These are phyloP conservation scores for Pristionchus exspectatus DNA, from an alignment of 2,888 invertebrate genomes.

Conservation along the genomic window DNA sequence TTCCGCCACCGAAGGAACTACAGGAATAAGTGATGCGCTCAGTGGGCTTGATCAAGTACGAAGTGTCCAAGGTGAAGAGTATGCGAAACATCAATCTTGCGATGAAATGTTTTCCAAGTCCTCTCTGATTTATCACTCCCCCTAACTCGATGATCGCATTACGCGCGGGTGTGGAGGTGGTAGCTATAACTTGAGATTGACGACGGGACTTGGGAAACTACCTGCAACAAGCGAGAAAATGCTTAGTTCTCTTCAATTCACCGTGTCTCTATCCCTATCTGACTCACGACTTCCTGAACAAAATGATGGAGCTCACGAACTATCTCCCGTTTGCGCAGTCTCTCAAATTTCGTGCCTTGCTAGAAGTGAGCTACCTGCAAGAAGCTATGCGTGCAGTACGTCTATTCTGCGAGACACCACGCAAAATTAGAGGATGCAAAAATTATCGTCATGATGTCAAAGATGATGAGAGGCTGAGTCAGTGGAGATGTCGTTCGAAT, in stretches of 20 bases:
- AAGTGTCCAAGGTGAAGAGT: no score
- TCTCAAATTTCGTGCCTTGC: no score
- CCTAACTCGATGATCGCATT: constrained; percentile 22
- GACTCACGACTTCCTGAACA: no score
- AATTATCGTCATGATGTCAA: background rate
- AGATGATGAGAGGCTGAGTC: background rate
- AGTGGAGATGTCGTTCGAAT: background rate
- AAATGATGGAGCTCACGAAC: no score
- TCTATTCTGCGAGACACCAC: background rate
- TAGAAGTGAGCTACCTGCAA: background rate
- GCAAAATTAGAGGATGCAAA: background rate
- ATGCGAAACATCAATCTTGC: background rate
- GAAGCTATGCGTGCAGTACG: background rate
- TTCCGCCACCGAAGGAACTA: no score
- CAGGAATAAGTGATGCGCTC: no score
- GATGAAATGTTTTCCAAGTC: background rate
- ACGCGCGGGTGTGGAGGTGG: background rate
- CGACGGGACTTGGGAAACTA: background rate
- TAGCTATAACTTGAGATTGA: background rate
- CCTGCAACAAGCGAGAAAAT: background rate
- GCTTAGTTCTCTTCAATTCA: no score
- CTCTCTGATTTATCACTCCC: background rate
- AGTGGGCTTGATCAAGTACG: no score
- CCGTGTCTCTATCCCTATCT: no score
- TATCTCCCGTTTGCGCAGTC: no score